These are phyloP conservation scores for Chlorodrepanis virens DNA, from an alignment of 2,113 vertebrate genomes.

Conservation along the genomic window DNA sequence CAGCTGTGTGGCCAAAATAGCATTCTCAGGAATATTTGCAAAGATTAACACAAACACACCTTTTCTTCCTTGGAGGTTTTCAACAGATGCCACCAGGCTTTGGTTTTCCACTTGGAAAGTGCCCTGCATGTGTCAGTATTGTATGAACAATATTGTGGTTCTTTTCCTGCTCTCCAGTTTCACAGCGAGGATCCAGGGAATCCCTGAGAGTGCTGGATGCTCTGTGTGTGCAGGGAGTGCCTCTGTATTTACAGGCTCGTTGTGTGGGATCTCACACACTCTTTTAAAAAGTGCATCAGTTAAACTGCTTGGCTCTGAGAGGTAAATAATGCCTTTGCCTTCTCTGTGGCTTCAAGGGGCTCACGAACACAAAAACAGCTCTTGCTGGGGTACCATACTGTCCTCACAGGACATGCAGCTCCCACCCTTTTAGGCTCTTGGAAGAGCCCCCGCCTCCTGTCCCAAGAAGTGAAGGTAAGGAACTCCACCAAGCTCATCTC, in stretches of 20 bases:
- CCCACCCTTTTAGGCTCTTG: background rate
- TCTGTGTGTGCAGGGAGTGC: background rate
- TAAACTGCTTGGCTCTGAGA: background rate
- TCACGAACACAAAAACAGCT: background rate
- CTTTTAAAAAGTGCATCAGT: background rate
- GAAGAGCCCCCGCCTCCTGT: background rate
- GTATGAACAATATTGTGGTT: background rate
- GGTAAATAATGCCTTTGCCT: background rate
- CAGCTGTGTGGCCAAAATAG: background rate
- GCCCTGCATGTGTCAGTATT: accelerated
- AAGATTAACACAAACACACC: background rate
- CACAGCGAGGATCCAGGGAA: background rate
- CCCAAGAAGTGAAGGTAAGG: background rate
- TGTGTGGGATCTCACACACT: background rate
- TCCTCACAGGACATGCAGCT: background rate
- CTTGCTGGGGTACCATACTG: background rate
- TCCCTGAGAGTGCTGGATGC: background rate
- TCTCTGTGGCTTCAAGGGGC: accelerated
- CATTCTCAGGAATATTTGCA: background rate
- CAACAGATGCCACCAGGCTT: background rate
- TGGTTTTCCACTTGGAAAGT: background rate
- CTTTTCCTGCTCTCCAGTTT: background rate
- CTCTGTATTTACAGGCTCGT: background rate
- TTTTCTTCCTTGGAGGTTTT: background rate
- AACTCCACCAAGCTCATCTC: background rate